Base-by-base conservation (phyloP, 2,113 vertebrate genomes). In the Corapipo altera region DNA sequence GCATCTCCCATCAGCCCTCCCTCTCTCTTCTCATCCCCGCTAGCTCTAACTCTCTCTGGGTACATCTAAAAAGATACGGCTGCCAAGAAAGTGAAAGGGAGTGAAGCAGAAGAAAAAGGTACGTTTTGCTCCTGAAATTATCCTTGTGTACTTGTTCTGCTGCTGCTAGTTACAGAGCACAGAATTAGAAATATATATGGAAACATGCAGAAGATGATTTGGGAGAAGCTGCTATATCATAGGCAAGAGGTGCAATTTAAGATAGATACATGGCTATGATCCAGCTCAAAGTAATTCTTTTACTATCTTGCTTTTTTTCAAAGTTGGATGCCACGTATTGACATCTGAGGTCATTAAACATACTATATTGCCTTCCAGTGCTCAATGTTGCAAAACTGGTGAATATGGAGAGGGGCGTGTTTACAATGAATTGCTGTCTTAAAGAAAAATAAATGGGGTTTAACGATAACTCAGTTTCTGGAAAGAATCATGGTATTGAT, bases 401-500 rank as follows among this genome's bases (percentile, higher is more conserved):
- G 54, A 64, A 59, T 41, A 33, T 5, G 55, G 67, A 44, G 57
- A 93, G 66, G 76, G 32, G 24, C 27, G 27, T 20, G 21, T 54
- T 89, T 69, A 85, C 24, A 59, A 66, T 28, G 37, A 86, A 73
- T 51, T 39, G 37, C 37, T 65, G 64, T 76, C 81, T 72, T 76
- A 90, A 89, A 83, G 71, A 83, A 91, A 92, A 87, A 35, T 62
- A 93, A 95, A 64, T 28, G 28, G 24, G 58, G 57, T 85, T 93
- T 92, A 80, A 78, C 15, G 87, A 96, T 89, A 95, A 80, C 52
- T 58, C 44, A 35, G 22, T 93, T 97, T 95, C 93, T 97, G 71
- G 91, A 92, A 98, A 98, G 96, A 97, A 97, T 91, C 58, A 23
- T 12, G 30, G 93, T 91, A 93, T 85, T 96, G 92, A 95, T 55